Base-by-base conservation (phyloP, 1,140 invertebrate genomes). In the Cyphomyrmex costatus region DNA sequence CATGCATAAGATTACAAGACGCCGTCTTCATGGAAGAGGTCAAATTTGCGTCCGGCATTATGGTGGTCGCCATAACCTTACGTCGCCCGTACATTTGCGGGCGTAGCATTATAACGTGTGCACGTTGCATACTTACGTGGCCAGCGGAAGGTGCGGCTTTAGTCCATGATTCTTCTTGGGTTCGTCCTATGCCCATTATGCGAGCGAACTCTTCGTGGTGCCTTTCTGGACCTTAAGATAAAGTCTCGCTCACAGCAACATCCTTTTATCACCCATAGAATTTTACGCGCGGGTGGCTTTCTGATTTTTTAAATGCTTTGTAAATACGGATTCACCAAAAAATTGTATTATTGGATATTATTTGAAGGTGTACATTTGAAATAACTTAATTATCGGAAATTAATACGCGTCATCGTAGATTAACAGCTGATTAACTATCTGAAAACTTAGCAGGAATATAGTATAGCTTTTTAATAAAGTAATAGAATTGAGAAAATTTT, bases 21-120 rank as follows among this genome's bases (percentile, higher is more conserved):
- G 36, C 63, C 77, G 42, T 73, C n/a, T n/a, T n/a, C 63, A 42
- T 73, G 84, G 82, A 78, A 70, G 78, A 90, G 86, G 53, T 74
- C 85, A 58, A 82, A 61, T 65, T 21, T 77, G 70, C 33, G 70
- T 63, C 30, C 76, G 90, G 89, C 90, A 89, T 92, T 92, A 90
- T 90, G 92, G 91, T 92, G 92, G 92, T 93, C 93, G 92, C 90
- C 92, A 93, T 94, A 93, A 94, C 85, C 92, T 92, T 89, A 91
- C 89, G 89, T 93, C 87, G 88, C 89, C 89, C 86, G 91, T 93
- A 82, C 63, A 68, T 90, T 93, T 92, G 93, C 93, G 93, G 93
- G 90, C 94, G 92, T 92, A 94, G 91, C 90, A 92, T 92, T 89
- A 89, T 89, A 92, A 84, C 66, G 79, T 85, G 85, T 68, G 86